Evolutionary conservation across 2,888 invertebrate genomes (phyloP).

Genomic region (Drosophila mimetica): DNA sequence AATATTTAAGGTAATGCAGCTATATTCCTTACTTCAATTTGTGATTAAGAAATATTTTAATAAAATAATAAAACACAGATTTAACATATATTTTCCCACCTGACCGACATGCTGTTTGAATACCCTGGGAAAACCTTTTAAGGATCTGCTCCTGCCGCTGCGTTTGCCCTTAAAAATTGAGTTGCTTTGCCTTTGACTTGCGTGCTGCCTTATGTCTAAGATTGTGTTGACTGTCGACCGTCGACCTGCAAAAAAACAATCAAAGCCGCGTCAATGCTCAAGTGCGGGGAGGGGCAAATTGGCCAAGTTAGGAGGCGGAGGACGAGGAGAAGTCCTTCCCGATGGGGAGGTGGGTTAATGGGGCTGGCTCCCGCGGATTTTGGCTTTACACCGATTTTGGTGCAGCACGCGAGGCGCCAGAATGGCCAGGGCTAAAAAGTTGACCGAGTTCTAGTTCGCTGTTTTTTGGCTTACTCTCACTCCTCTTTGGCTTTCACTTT

Average conservation of each 20-base stretch:
- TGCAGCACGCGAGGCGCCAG: conserved; percentile 65
- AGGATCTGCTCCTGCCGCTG: conserved; percentile 17
- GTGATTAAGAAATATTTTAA: too few species aligned
- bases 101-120: background rate
- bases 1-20: too few species aligned
- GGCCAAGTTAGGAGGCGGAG: background rate
- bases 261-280: conserved; percentile 38
- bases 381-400: conserved; percentile 15
- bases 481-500: conserved; percentile 9
- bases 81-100: too few species aligned
- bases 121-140: conserved; percentile 7
- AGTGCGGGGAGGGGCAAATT: conserved; percentile 11
- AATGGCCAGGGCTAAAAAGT: conserved; percentile 35
- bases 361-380: conserved; percentile 10
- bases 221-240: conserved; percentile 12
- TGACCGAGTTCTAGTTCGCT: conserved; percentile 49
- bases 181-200: conserved; percentile 29
- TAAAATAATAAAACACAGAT: too few species aligned
- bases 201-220: conserved; percentile 45
- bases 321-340: conserved; percentile 1
- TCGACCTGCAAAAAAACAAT: conserved; percentile 45
- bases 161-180: conserved; percentile 28
- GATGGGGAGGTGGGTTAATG: conserved; percentile 13
- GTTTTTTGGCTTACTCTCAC: conserved; percentile 38
- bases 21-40: too few species aligned